Evolutionary conservation across 2,113 vertebrate genomes (phyloP).

Genomic region (Petrocephalus zakoni): DNA sequence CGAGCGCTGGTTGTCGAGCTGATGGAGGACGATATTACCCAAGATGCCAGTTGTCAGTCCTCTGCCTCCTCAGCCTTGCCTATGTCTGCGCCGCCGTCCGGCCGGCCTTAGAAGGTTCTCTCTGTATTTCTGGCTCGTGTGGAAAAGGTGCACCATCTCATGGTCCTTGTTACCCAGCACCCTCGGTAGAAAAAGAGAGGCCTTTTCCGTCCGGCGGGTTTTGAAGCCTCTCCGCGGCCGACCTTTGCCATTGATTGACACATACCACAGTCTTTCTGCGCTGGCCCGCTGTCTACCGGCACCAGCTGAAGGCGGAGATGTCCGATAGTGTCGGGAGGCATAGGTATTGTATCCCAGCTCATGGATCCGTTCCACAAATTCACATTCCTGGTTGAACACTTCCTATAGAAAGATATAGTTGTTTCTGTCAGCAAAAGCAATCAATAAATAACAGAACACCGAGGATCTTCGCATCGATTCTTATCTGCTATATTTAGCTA

Average conservation of each 20-base stretch:
- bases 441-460: neutral
- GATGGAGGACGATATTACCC: neutral
- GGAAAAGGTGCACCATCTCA: conserved; percentile 58
- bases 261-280: conserved; percentile 85
- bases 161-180: conserved; percentile 88
- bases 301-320: conserved; percentile 23
- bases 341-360: conserved; percentile 94
- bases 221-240: conserved; percentile 89
- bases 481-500: neutral
- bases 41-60: conserved; percentile 6
- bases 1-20: neutral
- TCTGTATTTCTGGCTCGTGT: conserved; percentile 46
- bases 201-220: conserved; percentile 89
- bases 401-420: conserved; percentile 61
- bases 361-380: conserved; percentile 92
- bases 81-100: conserved; percentile 45
- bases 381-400: conserved; percentile 80
- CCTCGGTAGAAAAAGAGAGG: conserved; percentile 90
- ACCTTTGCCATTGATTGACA: conserved; percentile 92
- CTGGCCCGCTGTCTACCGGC: conserved; percentile 56
- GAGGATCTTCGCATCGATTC: neutral
- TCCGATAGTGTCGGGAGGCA: neutral
- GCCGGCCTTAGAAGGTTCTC: conserved; percentile 2
- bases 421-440: conserved; percentile 5
- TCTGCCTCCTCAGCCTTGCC: neutral